Base-by-base conservation (phyloP, 2,113 vertebrate species). In the Piprites chloris region DNA sequence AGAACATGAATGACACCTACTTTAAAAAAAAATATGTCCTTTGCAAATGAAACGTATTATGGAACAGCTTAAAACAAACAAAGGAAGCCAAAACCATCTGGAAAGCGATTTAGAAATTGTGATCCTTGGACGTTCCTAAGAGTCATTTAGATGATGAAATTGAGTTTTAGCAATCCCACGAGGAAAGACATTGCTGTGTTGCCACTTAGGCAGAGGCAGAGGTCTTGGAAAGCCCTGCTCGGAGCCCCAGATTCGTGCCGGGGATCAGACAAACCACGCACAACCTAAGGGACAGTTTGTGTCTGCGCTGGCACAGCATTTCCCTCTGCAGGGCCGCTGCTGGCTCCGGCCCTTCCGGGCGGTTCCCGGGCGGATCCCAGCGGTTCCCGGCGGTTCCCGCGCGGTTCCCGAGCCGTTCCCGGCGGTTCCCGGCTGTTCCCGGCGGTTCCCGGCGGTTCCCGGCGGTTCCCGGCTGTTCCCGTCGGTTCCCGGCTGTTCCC, bases 221-320 rank as follows among this genome's bases (percentile, higher is more conserved):
- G 12, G 30, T 0, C 61, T 26, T 14, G 42, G 49, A 35, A 23
- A 18, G 53, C 39, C 10, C 22, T 18, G 0, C 72, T 49, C 11
- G 1, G 71, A 61, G 47, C 62, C 9, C 28, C 53, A 6, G 0
- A 19, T 12, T 26, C 41, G 4, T 5, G 1, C 22, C 4, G 61
- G 32, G 41, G 24, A 11, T 44, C 2, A 20, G 59, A 9, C 12
- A 67, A 42, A 37, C 9, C 49, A 6, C 67, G 50, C 35, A 5
- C 5, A 17, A 4, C 8, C 27, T 1, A 4, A 10, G n/a, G 44
- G 35, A 2, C 14, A 15, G 14, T 2, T 6, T 2, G 12, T 5
- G 49, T 11, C 27, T 41, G 37, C 15, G 56, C 55, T 4, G 3
- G 7, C 22, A 6, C 6, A 8, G 17, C 30, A 4, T 4, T 10